Conservation (phyloP, 2,797 vertebrate genomes). For the Brachyrhaphis roseni region DNA sequence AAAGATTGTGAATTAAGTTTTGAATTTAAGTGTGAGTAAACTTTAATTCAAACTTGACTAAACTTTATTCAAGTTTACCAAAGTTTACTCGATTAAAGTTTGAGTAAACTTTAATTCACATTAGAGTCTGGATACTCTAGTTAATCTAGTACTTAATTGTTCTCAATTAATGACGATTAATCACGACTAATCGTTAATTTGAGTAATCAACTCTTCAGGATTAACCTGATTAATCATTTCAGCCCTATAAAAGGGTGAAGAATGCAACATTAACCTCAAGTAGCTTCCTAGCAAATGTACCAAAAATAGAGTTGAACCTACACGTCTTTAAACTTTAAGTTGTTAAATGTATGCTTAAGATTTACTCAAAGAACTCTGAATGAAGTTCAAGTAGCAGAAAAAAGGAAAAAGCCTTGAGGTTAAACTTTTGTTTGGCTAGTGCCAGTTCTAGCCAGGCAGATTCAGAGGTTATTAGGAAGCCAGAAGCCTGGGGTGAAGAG, state of each 20-base stretch:
- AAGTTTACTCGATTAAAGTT: too few species aligned
- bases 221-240: too few species aligned
- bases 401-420: constrained; percentile 8
- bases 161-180: too few species aligned
- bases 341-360: not conserved
- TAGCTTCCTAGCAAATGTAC: not conserved
- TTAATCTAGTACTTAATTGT: too few species aligned
- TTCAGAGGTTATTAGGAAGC: constrained; percentile 37
- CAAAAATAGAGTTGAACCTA: not conserved
- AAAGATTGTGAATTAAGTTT: too few species aligned
- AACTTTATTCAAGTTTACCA: too few species aligned
- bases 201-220: too few species aligned
- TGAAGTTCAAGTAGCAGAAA: not conserved
- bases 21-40: too few species aligned
- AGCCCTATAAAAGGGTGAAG: not conserved
- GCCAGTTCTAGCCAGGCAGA: constrained; percentile 51
- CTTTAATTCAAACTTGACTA: too few species aligned
- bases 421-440: constrained; percentile 33
- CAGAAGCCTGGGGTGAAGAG: constrained; percentile 53
- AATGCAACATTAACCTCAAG: not conserved
- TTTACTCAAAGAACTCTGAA: constrained; percentile 1
- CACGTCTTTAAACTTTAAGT: not conserved
- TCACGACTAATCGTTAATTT: too few species aligned
- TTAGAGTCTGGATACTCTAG: too few species aligned
- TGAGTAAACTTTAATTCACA: too few species aligned